Evolutionary conservation across 2,888 invertebrate species (phyloP), one percentile per base, ranked within the genome.

Genomic region (Saturnia pavonia): DNA sequence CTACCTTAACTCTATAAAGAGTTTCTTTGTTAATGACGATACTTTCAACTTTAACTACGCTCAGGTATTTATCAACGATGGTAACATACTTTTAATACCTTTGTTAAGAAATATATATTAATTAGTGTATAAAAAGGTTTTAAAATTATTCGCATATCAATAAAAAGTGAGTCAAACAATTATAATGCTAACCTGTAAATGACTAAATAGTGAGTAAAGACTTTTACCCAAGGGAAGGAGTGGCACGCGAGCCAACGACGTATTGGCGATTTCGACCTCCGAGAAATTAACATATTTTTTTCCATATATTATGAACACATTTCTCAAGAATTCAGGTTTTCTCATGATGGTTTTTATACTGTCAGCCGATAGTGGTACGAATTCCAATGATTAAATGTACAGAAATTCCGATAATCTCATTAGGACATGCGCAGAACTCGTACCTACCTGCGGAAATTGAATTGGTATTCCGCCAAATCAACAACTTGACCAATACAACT

Each of bases 1-100:
- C 42, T 99, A 99, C 85, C 95, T 99, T 80, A 98, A 98, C 87
- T 99, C 99, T 0, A 99, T 99, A 84, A 98, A 99, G 88, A 99
- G 98, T 80, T 99, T 99, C 89, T 98, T 99, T 85, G 96, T 96
- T 81, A 97, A 96, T 86, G 98, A 98, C 85, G 97, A 98, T 79
- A 96, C 95, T 0, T 98, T 98, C 89, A 98, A 97, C 88, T 98
- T 97, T 82, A 98, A 98, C 83, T 97, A 97, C 84, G 98, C 96
- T 6, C 97, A 97, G 94, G 95, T 92, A 72, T 25, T 54, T 22
- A 54, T 19, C 48, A 48, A 34, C n/a, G n/a, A n/a, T n/a, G n/a
- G n/a, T n/a, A n/a, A n/a, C n/a, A n/a, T n/a, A n/a, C n/a, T n/a
- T n/a, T n/a, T n/a, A n/a, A n/a, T n/a, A n/a, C n/a, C 14, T 43